phyloP scores from a whole-genome alignment of 2,113 vertebrate genomes.

The Osmerus mordax region DNA sequence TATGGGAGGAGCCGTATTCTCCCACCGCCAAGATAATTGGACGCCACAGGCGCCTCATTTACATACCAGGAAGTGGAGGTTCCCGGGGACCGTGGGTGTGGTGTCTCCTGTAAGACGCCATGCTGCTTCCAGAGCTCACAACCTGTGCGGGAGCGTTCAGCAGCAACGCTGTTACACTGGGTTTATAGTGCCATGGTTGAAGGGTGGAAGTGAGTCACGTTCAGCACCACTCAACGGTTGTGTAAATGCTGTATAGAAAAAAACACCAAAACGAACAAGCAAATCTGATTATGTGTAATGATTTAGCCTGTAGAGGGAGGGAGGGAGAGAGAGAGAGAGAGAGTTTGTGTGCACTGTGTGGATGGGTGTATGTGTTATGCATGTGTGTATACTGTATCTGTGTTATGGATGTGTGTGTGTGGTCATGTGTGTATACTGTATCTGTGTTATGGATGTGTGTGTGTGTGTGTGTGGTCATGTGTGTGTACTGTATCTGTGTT shows the following conservation, averaged over 20 bases:
- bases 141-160: background rate
- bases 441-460: no score
- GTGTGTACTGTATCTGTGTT: no score
- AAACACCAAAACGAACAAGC: slow-evolving; percentile 10
- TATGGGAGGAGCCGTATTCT: slow-evolving; percentile 43
- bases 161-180: background rate
- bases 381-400: no score
- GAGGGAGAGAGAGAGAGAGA: background rate
- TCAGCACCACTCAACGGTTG: slow-evolving; percentile 35
- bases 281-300: slow-evolving; percentile 9
- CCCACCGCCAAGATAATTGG: background rate
- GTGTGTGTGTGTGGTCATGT: slow-evolving; percentile 28
- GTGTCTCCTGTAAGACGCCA: background rate
- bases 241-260: slow-evolving; percentile 45
- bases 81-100: no score
- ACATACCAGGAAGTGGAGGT: slow-evolving; percentile 16
- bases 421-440: no score
- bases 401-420: no score
- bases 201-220: slow-evolving; percentile 9
- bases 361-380: no score
- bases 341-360: background rate
- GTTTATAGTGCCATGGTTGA: slow-evolving; percentile 52
- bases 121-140: background rate
- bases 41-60: background rate
- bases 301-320: no score